Base-by-base conservation (phyloP, 2,797 vertebrate genomes). In the Chaunax sp. region DNA sequence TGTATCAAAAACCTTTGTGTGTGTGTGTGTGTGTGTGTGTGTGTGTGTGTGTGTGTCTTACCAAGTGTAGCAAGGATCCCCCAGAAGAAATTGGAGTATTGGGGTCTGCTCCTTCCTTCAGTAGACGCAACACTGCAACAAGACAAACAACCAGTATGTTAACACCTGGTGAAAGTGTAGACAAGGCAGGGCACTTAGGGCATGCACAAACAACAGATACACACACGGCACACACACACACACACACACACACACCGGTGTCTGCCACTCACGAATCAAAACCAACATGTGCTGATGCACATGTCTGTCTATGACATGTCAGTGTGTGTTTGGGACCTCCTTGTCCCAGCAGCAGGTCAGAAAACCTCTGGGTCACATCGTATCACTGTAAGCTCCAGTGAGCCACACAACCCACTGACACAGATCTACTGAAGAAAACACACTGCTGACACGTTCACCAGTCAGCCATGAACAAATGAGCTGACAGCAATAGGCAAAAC, bases 11-110 rank as follows among this genome's bases (percentile, higher is more conserved):
- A 22, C 20, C 30, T 33, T 9, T 37, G 20, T 46, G 44, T 47
- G 20, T 50, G 49, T 69, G 46, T 58, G 20, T 71, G 70, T 58
- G 18, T 15, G 37, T 28, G 51, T 18, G 12, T 13, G n/a, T 9
- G 18, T 50, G 45, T 16, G 8, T 16, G n/a, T 11, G 19, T 14
- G 26, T 45, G 14, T 22, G 26, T 92, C 95, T 95, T 93, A 99
- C 97, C 96, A 98, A 89, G 84, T 99, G 97, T 26, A 99, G 94
- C 81, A 99, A 88, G 35, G 96, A 95, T 62, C 96, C 96, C 85
- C 96, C 96, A 13, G 96, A 97, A 40, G 94, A 93, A 69, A 90
- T 81, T 1, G 83, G 64, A 4, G 82, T 87, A 56, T 95, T 95
- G 69, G 90, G 94, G 72, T 98, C 95, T 0, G 90, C 93, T 74